Base-by-base conservation (phyloP, 2,888 invertebrate species). In the Galerucella nymphaeae region DNA sequence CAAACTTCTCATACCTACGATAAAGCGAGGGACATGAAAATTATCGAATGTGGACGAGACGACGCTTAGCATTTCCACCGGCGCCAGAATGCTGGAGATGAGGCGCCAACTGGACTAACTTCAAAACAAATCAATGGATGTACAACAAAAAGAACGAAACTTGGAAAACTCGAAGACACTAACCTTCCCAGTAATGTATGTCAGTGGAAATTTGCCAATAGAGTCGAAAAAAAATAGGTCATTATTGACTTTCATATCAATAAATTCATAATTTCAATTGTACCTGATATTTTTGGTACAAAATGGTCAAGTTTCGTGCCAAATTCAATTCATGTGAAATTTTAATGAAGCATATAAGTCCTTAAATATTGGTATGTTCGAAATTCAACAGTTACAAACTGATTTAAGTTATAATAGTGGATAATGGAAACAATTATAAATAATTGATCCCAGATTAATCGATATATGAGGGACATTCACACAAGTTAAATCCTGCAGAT, bases 121-220 rank as follows among this genome's bases (percentile, higher is more conserved):
- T 55, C 70, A 70, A 58, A 70, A 70, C 70, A 70, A 70, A 70
- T 70, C 70, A 45, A 69, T 38, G 30, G 30, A 38, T 69, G 48
- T 16, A 65, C 16, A 38, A 45, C 18, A 30, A 65, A 65, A 64
- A 16, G 2, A 57, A 58, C 14, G 20, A 14, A 13, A 18, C 38
- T 66, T 38, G n/a, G 11, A 45, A 57, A 57, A 18, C 14, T 30
- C 20, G 14, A 16, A 57, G 42, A 45, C 42, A 18, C 14, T 14
- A 20, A 16, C 41, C 18, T 58, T 66, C 20, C 20, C 41, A 6
- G 13, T 14, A 16, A 66, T 66, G 57, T 66, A 53, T 66, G 66
- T 66, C 66, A 66, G 45, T 66, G 66, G 66, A 66, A 66, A 58
- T 57, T 66, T 66, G 66, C 66, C 66, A 66, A 66, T 58, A 14